phyloP scores from a whole-genome alignment of 2,888 invertebrate species.

The Eledona agricola region DNA sequence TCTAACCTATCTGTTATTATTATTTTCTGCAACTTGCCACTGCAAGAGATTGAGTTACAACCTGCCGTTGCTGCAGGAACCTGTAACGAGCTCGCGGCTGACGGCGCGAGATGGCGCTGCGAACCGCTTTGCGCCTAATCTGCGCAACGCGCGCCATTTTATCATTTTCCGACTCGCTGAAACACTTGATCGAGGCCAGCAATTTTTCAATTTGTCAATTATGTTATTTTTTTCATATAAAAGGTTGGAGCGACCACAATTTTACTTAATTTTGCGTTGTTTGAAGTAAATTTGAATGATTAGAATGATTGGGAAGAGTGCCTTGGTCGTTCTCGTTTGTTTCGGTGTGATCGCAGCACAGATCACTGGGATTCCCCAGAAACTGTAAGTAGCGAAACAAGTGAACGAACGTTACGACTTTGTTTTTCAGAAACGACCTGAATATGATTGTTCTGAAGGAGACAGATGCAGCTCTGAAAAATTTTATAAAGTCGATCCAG shows the following conservation, averaged over 20 bases:
- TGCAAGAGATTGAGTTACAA: conserved; percentile 10
- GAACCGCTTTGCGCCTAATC: neutral
- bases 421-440: conserved; percentile 4
- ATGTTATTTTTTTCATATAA: conserved; percentile 4
- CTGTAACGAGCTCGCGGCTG: neutral
- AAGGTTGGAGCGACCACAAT: too few species aligned
- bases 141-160: neutral
- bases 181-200: conserved; percentile 1
- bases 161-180: neutral
- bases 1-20: conserved; percentile 13
- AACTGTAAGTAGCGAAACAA: conserved; percentile 4
- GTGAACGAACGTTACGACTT: neutral
- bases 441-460: conserved; percentile 3
- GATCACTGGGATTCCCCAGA: neutral
- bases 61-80: neutral
- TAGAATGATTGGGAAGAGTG: too few species aligned
- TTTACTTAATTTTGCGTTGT: neutral
- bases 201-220: neutral
- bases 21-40: conserved; percentile 5
- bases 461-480: conserved; percentile 3
- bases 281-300: neutral
- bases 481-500: neutral
- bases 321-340: too few species aligned
- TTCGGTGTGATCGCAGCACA: too few species aligned
- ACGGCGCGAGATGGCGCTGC: neutral